These are phyloP conservation scores for Drosophila buzzatii DNA, from an alignment of 2,888 invertebrate species.

Conservation along the genomic window DNA sequence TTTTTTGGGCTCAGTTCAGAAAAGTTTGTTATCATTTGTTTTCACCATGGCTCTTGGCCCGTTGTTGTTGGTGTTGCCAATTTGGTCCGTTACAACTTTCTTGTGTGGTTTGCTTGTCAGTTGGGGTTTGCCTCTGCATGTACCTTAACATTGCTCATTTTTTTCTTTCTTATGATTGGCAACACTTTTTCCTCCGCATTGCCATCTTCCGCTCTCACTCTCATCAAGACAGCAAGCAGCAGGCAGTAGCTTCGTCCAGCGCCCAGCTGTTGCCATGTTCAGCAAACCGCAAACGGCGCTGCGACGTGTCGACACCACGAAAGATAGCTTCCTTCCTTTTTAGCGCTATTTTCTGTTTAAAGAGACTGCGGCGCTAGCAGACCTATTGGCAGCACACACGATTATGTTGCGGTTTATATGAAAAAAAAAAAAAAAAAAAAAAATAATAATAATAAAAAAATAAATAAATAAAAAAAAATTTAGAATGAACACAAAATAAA, in stretches of 20 bases:
- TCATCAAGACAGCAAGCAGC: constrained; percentile 22
- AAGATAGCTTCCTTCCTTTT: constrained; percentile 57
- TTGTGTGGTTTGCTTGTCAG: constrained; percentile 5
- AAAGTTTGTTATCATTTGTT: constrained; percentile 53
- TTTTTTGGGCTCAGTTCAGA: constrained; percentile 28
- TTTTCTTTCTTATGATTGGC: constrained; percentile 48
- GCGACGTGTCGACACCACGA: constrained; percentile 34
- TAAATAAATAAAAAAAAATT: too few species aligned
- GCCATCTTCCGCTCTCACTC: constrained; percentile 50
- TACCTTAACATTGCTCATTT: constrained; percentile 25
- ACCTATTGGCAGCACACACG: background rate
- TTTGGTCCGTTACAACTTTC: constrained; percentile 49
- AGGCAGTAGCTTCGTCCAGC: constrained; percentile 14
- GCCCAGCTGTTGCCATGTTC: constrained; percentile 53
- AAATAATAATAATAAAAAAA: too few species aligned
- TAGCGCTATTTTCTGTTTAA: constrained; percentile 7
- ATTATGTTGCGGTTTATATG: constrained; percentile 10
- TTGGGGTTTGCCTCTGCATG: constrained; percentile 16
- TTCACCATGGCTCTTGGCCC: constrained; percentile 21
- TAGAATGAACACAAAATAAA: too few species aligned
- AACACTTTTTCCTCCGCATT: constrained; percentile 45
- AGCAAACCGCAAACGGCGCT: constrained; percentile 50
- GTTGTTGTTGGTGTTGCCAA: constrained; percentile 44
- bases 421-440: too few species aligned
- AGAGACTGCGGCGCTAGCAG: constrained; percentile 2